Percentiles rank a stretch among this genome's conserved stretches.
Evolutionary conservation across 2,888 invertebrate genomes (phyloP).

Genomic region (Eucera pruinosa): DNA sequence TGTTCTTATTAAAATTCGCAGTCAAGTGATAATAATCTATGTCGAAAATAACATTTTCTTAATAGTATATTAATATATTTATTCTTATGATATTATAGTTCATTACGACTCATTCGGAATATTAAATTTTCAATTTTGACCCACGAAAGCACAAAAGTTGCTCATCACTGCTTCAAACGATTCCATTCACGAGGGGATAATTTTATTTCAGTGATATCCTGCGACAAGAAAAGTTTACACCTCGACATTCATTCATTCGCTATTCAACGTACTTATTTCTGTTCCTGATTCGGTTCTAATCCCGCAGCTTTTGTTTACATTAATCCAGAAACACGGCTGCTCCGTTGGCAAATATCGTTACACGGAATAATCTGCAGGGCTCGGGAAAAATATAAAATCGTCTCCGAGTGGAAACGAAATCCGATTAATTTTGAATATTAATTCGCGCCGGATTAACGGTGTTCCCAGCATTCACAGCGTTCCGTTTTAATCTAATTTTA

Average conservation of each 20-base stretch:
- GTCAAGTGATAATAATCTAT: no score
- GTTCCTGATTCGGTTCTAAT: constrained; percentile 4
- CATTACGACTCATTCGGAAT: no score
- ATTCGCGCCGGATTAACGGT: constrained; percentile 57
- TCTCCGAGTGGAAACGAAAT: constrained; percentile 44
- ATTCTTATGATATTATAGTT: no score
- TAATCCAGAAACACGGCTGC: constrained; percentile 1
- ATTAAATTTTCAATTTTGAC: no score
- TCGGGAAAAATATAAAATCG: constrained; percentile 43
- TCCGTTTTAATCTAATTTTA: constrained; percentile 62
- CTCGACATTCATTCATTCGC: not conserved
- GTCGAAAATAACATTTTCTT: no score
- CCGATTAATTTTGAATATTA: constrained; percentile 67
- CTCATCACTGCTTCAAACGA: no score
- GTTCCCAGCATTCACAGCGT: not conserved
- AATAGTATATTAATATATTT: no score
- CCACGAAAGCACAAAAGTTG: no score
- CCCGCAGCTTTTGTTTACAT: constrained; percentile 8
- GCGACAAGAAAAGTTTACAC: not conserved
- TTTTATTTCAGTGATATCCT: no score
- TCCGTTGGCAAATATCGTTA: constrained; percentile 38
- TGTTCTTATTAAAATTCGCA: no score
- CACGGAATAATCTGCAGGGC: constrained; percentile 30
- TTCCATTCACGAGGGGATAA: no score
- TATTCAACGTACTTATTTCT: not conserved